Evolutionary conservation across 2,113 vertebrate species (phyloP), one percentile per base, ranked within the genome.

Genomic region (Chamaetylas fuelleborni): DNA sequence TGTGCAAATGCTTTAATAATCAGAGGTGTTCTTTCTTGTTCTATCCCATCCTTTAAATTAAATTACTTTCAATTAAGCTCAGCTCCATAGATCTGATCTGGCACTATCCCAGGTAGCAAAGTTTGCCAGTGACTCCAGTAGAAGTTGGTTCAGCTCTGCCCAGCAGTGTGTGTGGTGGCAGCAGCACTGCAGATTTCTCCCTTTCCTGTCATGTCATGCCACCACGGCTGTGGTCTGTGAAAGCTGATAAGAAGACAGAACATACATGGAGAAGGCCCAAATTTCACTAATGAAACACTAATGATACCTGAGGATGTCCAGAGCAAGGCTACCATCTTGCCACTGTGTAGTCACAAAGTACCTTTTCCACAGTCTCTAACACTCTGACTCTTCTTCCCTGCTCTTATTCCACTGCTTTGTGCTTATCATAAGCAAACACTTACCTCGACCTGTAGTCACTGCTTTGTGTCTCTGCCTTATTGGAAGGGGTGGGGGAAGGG

Each of bases 21-120:
- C 18, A 89, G 60, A 81, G 56, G 5, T 74, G 60, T 86, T 94
- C 36, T 64, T 91, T 94, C 95, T 70, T 94, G 89, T 86, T 81
- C n/a, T 40, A 78, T 54, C 31, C 38, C 70, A 78, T 42, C 19
- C 14, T 64, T 83, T 57, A 88, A 86, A 83, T 83, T 61, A 93
- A 67, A 71, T 36, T 6, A 6, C 45, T 86, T 91, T 88, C 54
- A 80, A 4, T 83, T 83, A 91, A 67, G 25, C n/a, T 60, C 45
- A 57, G 2, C 28, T 53, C 13, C n/a, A 29, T 45, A 36, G 80
- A 92, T 93, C 91, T 91, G 83, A 93, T 88, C 71, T 95, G 89
- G 80, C 89, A 80, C 26, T 45, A 33, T 34, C n/a, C 67, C 80
- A 91, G 23, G 18, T 14, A 36, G 62, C 13, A 73, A 56, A 58